Conservation (phyloP, 2,113 vertebrate species). For the Chroicocephalus ridibundus region DNA sequence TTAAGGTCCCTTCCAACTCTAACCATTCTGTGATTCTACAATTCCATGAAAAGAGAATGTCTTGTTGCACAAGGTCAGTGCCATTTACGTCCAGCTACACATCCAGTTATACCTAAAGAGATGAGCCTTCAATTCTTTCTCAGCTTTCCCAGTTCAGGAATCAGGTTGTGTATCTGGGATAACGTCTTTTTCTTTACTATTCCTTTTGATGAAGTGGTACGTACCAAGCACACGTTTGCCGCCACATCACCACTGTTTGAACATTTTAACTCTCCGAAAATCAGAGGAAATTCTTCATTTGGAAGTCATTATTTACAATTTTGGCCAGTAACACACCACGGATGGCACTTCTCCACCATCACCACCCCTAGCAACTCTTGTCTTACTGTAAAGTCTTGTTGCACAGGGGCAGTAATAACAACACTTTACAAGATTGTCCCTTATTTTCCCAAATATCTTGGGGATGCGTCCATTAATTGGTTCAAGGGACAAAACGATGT, state of each 20-base stretch:
- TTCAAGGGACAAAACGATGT: accelerated
- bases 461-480: accelerated
- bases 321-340: not conserved
- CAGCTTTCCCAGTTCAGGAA: not conserved
- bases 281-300: not conserved
- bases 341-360: not conserved
- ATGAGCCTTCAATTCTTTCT: not conserved
- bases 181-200: not conserved
- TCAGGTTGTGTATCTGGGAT: not conserved
- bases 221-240: not conserved
- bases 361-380: not conserved
- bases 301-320: not conserved
- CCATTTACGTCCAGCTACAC: not conserved
- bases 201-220: not conserved
- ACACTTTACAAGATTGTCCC: accelerated
- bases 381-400: not conserved
- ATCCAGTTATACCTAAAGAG: not conserved
- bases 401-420: not conserved
- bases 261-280: not conserved
- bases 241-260: not conserved
- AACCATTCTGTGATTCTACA: not conserved
- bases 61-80: not conserved
- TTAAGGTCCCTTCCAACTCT: not conserved
- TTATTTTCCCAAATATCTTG: not conserved
- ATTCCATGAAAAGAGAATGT: not conserved